These are phyloP conservation scores for Turritopsis rubra DNA, from an alignment of 30 jellyfish, hydroid and myxozoan genomes.

Conservation along the genomic window DNA sequence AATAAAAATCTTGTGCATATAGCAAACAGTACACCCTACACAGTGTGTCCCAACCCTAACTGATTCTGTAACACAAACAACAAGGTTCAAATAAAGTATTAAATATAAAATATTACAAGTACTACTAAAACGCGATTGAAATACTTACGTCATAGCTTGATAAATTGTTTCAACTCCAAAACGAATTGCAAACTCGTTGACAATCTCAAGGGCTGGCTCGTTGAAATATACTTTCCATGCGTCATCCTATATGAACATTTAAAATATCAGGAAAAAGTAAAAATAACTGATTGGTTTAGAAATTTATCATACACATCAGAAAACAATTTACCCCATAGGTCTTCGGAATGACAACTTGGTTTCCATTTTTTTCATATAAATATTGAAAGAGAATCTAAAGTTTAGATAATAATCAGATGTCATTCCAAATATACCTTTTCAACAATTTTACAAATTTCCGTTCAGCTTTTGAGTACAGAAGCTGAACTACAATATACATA, in stretches of 20 bases:
- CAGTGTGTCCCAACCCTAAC: not conserved
- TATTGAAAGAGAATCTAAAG: constrained; percentile 77
- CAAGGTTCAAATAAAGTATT: too few relatives aligned
- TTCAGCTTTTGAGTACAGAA: too few relatives aligned
- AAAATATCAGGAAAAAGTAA: not conserved
- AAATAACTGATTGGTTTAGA: not conserved
- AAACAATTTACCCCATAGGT: constrained; percentile 73
- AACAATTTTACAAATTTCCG: too few relatives aligned
- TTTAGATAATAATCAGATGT: not conserved
- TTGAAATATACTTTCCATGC: constrained; percentile 97
- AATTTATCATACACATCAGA: not conserved
- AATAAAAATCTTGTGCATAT: not conserved
- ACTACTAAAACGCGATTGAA: not conserved
- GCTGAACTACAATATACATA: too few relatives aligned
- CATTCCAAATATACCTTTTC: too few relatives aligned
- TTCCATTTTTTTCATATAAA: constrained; percentile 78
- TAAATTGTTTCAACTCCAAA: constrained; percentile 92
- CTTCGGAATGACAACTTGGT: constrained; percentile 69
- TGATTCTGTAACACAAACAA: not conserved
- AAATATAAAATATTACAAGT: too few relatives aligned
- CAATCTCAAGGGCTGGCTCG: constrained; percentile 96
- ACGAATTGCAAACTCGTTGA: constrained; percentile 92
- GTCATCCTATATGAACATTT: constrained; percentile 64
- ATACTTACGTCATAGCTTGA: constrained; percentile 97
- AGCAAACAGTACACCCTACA: not conserved